Evolutionary conservation across 1,140 invertebrate genomes (phyloP), one percentile per base, ranked within the genome.

Genomic region (Bombus waltoni): DNA sequence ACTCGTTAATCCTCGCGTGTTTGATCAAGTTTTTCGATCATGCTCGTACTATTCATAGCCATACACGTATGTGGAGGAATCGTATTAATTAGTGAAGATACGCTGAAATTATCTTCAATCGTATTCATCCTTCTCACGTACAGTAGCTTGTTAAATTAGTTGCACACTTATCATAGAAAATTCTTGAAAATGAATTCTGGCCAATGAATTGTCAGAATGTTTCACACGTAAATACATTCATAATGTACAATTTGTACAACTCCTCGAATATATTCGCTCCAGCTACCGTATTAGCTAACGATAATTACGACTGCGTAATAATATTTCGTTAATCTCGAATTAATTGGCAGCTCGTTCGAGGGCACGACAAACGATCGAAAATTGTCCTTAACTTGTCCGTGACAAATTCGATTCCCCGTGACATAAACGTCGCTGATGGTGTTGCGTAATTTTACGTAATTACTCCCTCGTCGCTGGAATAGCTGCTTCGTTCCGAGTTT

Each of bases 381-480:
- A 65, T 32, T 73, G 44, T 68, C 38, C 47, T 66, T n/a, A 65
- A 70, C 62, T 85, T 70, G 35, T 28, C 73, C 80, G 25, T 66
- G 70, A 53, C 81, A 71, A 88, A 76, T 44, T 59, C 81, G 73
- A 85, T 88, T 77, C 53, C 77, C 35, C n/a, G 57, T 38, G 44
- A 53, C 65, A 44, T 74, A 85, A 85, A 81, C 71, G 86, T 57
- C 53, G 77, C 62, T 85, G 86, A 88, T 81, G 62, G 18, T 68
- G 42, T 57, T 75, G 70, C 70, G 86, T 89, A 89, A 89, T 89
- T 89, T 88, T 81, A 72, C 40, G 86, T 89, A 88, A 89, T 89
- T 89, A 79, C 86, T 81, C 77, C 62, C 40, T 70, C 68, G 78
- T 66, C 88, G 38, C 38, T 18, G 73, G 57, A 40, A 73, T 35